phyloP scores from a whole-genome alignment of 2,113 vertebrate species.

The Myocastor coypus region DNA sequence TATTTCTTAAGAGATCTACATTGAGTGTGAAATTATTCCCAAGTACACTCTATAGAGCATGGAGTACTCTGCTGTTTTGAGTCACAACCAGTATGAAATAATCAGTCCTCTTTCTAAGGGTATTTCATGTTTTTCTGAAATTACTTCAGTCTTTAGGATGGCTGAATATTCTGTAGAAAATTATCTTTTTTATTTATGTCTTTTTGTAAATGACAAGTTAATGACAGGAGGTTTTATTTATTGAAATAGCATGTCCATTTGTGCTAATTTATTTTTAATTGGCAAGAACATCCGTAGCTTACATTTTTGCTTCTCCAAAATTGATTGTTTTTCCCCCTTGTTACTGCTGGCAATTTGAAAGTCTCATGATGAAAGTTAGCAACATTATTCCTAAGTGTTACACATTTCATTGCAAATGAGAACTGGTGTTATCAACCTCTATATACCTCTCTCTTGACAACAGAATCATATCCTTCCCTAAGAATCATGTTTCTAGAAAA shows the following conservation, averaged over 20 bases:
- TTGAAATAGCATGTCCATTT: constrained; percentile 41
- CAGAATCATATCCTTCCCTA: not conserved
- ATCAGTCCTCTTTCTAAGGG: not conserved
- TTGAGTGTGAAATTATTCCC: constrained; percentile 46
- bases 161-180: constrained; percentile 45
- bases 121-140: constrained; percentile 18
- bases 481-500: constrained; percentile 34
- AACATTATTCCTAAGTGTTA: constrained; percentile 26
- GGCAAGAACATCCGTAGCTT: constrained; percentile 54
- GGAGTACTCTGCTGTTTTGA: not conserved
- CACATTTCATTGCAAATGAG: constrained; percentile 38
- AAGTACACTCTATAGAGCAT: not conserved
- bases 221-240: constrained; percentile 53
- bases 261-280: constrained; percentile 61
- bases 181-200: not conserved
- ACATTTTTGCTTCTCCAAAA: constrained; percentile 38
- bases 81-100: not conserved
- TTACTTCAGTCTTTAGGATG: constrained; percentile 55
- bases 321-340: constrained; percentile 40
- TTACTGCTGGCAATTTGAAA: constrained; percentile 49
- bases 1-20: not conserved
- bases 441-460: constrained; percentile 29
- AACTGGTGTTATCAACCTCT: not conserved
- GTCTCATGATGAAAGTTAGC: constrained; percentile 44
- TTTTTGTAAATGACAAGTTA: constrained; percentile 64